Conservation (phyloP, 2,113 vertebrate genomes). For the Puntigrus tetrazona region DNA sequence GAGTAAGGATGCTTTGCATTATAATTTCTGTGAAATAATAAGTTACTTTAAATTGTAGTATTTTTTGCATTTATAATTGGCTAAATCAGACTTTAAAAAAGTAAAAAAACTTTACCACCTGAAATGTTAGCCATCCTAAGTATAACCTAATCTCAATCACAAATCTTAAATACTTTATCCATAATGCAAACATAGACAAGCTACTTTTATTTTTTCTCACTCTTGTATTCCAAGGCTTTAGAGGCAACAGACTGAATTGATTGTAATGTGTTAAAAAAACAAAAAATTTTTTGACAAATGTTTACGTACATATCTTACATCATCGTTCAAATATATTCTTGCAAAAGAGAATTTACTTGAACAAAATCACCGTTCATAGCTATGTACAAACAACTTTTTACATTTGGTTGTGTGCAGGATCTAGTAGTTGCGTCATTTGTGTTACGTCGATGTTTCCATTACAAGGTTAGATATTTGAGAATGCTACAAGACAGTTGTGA, state of each 20-base stretch:
- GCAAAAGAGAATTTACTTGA: neutral
- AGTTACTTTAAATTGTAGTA: neutral
- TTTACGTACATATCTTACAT: neutral
- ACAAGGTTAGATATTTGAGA: too few relatives aligned
- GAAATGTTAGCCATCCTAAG: neutral
- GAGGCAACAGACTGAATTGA: neutral
- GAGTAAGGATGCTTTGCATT: neutral
- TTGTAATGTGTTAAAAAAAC: neutral
- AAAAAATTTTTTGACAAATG: too few relatives aligned
- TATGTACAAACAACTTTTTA: neutral
- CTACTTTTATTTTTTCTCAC: neutral
- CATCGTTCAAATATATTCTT: neutral
- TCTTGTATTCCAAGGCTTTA: neutral
- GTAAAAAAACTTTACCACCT: too few relatives aligned
- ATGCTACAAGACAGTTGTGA: neutral
- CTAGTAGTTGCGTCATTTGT: neutral
- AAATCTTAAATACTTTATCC: neutral
- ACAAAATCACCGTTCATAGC: neutral
- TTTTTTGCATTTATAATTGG: too few relatives aligned
- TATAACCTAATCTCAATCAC: neutral
- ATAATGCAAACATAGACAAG: neutral
- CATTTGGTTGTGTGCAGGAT: neutral
- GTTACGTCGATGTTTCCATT: neutral
- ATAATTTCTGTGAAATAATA: neutral
- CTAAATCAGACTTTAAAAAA: too few relatives aligned